Percentiles rank a stretch among this genome's conserved stretches.
Evolutionary conservation across 2,797 vertebrate species (phyloP).

Genomic region (Crocodylus rhombifer): DNA sequence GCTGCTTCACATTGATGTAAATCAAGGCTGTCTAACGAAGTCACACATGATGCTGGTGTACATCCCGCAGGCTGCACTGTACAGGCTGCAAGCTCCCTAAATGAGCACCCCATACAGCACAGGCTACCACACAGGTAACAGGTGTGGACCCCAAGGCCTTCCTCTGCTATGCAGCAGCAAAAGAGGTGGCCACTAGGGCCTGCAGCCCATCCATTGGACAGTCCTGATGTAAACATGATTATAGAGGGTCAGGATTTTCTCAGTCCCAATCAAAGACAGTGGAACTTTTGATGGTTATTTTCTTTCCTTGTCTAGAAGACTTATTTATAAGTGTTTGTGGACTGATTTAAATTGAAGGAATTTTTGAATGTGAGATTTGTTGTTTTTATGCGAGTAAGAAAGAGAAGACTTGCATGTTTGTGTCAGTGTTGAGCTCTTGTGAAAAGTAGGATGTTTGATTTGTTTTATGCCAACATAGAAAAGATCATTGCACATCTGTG

Average conservation of each 20-base stretch:
- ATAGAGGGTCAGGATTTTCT: neutral
- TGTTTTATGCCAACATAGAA: neutral
- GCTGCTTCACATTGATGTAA: rapidly evolving
- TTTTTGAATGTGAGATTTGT: neutral
- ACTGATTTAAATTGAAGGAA: neutral
- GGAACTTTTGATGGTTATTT: neutral
- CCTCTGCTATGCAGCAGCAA: too few species aligned
- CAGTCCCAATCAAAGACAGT: neutral
- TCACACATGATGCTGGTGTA: too few species aligned
- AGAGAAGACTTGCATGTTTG: rapidly evolving
- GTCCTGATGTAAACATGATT: neutral
- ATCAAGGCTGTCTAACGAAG: neutral
- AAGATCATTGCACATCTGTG: neutral
- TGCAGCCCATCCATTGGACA: too few species aligned
- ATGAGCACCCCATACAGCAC: too few species aligned
- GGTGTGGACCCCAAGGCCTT: too few species aligned
- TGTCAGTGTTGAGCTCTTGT: rapidly evolving
- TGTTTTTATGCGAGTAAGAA: neutral
- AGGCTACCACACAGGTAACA: too few species aligned
- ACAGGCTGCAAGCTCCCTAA: too few species aligned
- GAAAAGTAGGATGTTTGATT: rapidly evolving
- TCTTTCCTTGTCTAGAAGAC: neutral
- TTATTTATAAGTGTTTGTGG: neutral
- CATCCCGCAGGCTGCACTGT: too few species aligned
- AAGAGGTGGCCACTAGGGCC: too few species aligned